phyloP scores from a whole-genome alignment of 92 coral and sea anemone genomes.

The Siderastrea siderea region DNA sequence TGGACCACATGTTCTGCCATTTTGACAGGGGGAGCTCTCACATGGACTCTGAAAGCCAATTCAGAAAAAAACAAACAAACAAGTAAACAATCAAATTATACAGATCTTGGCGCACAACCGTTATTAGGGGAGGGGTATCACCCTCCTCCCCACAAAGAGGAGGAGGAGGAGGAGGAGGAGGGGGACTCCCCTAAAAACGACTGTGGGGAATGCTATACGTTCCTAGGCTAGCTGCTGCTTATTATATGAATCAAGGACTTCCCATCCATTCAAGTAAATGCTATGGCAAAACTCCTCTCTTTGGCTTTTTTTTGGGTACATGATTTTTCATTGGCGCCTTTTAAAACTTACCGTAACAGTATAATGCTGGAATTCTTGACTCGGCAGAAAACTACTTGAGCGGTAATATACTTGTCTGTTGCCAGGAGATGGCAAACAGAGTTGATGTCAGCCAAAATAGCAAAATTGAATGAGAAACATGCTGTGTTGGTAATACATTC shows the following conservation, averaged over 20 bases:
- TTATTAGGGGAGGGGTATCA: too few species aligned
- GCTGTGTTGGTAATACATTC: neutral
- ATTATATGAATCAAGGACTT: too few species aligned
- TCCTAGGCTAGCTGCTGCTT: too few species aligned
- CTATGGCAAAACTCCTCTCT: neutral
- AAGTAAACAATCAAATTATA: too few species aligned
- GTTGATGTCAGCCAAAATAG: neutral
- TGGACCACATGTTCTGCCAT: constrained; percentile 7
- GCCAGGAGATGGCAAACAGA: neutral
- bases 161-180: too few species aligned
- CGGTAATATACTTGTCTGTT: neutral
- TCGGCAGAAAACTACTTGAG: neutral
- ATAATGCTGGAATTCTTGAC: constrained; percentile 1
- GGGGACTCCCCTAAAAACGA: too few species aligned
- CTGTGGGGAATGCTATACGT: too few species aligned
- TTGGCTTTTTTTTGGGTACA: too few species aligned
- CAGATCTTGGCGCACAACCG: too few species aligned
- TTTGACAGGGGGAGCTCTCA: neutral
- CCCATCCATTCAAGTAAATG: neutral
- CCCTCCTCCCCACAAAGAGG: too few species aligned
- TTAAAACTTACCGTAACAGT: neutral
- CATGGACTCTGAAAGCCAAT: constrained; percentile 9
- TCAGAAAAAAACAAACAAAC: neutral
- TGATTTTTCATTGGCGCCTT: neutral
- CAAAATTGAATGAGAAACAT: constrained; percentile 42